Evolutionary conservation across 2,113 vertebrate species (phyloP).

Genomic region (Zosterops pallidus): DNA sequence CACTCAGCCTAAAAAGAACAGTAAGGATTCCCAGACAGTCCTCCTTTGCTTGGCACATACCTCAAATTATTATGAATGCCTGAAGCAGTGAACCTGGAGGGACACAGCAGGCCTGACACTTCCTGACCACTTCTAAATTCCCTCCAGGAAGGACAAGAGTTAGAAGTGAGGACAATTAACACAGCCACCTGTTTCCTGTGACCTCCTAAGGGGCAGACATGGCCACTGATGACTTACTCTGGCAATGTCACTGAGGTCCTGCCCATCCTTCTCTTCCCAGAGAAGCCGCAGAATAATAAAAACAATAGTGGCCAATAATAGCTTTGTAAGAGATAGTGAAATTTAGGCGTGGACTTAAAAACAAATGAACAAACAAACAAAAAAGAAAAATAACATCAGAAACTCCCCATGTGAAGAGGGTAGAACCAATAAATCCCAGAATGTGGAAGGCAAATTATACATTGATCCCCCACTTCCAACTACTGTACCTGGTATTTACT

Average conservation of each 20-base stretch:
- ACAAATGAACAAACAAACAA: neutral
- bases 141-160: conserved; percentile 52
- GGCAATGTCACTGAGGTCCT: conserved; percentile 1
- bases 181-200: conserved; percentile 60
- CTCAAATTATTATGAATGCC: neutral
- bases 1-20: neutral
- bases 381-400: neutral
- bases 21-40: neutral
- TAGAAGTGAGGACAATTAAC: conserved; percentile 34
- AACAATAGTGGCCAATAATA: conserved; percentile 5
- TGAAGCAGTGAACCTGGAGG: neutral
- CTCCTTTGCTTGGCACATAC: neutral
- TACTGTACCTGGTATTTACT: neutral
- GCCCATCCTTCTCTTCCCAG: conserved; percentile 14
- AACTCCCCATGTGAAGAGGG: neutral
- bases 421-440: neutral
- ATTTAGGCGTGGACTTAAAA: neutral
- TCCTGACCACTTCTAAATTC: conserved; percentile 29
- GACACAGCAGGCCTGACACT: neutral
- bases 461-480: neutral
- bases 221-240: neutral
- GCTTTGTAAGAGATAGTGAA: neutral
- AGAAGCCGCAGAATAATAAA: neutral
- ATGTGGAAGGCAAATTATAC: neutral
- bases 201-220: neutral